phyloP scores from a whole-genome alignment of 2,888 invertebrate species.

The Acronicta aceris region DNA sequence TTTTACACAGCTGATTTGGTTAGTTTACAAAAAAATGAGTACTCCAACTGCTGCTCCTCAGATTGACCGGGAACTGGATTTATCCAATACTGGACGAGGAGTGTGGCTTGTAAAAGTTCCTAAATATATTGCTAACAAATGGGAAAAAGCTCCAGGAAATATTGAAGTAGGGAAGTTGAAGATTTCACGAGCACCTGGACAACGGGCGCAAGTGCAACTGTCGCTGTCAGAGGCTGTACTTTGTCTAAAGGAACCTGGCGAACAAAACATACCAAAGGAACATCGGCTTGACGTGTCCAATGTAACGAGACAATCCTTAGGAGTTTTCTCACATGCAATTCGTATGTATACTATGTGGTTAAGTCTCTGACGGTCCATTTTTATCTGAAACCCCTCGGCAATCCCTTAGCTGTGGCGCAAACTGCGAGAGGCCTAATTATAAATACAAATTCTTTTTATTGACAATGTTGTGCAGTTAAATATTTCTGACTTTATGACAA shows the following conservation, averaged over 20 bases:
- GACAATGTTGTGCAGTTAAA: too few relatives aligned
- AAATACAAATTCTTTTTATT: too few relatives aligned
- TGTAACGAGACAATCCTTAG: conserved; percentile 96
- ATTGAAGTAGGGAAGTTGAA: conserved; percentile 98
- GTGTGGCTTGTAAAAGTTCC: conserved; percentile 99
- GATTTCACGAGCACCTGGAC: conserved; percentile 94
- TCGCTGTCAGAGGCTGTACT: conserved; percentile 94
- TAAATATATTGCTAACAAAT: conserved; percentile 98
- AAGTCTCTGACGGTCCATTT: too few relatives aligned
- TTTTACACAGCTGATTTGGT: not conserved
- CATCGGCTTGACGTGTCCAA: conserved; percentile 97
- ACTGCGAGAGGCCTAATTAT: too few relatives aligned
- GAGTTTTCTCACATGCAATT: conserved; percentile 96
- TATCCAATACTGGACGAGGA: conserved; percentile 96
- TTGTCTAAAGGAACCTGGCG: conserved; percentile 93
- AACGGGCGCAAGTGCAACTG: conserved; percentile 96
- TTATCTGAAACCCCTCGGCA: not conserved
- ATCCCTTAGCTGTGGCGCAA: too few relatives aligned
- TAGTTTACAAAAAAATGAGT: conserved; percentile 54
- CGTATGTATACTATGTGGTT: conserved; percentile 86
- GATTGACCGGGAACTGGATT: conserved; percentile 94
- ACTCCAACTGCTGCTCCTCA: conserved; percentile 80
- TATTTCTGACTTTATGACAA: too few relatives aligned
- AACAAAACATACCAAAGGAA: conserved; percentile 96
- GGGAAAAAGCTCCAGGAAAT: conserved; percentile 97